Conservation (phyloP, 2,113 vertebrate species). For the Solenodon paradoxus region DNA sequence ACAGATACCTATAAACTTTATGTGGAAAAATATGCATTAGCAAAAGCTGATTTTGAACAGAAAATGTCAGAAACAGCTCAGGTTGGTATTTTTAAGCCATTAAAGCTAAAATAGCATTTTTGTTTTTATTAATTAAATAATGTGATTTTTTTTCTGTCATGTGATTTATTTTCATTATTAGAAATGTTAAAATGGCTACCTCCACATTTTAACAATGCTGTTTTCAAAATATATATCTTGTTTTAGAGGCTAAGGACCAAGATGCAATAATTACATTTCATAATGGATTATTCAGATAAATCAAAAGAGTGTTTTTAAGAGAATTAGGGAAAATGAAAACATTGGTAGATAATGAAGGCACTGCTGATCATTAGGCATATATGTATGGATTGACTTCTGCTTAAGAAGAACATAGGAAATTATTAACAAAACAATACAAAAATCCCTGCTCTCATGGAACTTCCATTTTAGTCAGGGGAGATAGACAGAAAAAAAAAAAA, state of each 20-base stretch:
- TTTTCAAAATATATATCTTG: conserved; percentile 4
- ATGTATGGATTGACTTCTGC: background rate
- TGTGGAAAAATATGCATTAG: conserved; percentile 94
- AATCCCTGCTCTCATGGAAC: background rate
- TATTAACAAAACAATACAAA: background rate
- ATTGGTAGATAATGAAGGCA: background rate
- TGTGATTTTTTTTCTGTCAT: background rate
- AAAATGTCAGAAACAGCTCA: conserved; percentile 97
- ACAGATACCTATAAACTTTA: conserved; percentile 95
- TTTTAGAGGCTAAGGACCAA: conserved; percentile 8
- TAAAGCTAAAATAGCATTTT: conserved; percentile 5
- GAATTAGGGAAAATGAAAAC: background rate
- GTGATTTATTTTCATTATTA: conserved; percentile 1
- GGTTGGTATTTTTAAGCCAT: conserved; percentile 82
- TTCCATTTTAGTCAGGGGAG: background rate
- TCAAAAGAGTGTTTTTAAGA: conserved; percentile 16
- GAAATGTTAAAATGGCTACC: conserved; percentile 7
- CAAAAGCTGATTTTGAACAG: conserved; percentile 97
- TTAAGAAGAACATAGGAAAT: background rate
- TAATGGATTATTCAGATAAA: background rate
- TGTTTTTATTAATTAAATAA: conserved; percentile 16
- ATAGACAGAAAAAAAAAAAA: background rate
- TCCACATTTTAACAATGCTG: background rate
- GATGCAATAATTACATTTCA: background rate
- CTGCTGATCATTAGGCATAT: background rate